Conservation (phyloP, 2,888 invertebrate species). For the Drosophila pseudotakahashii region DNA sequence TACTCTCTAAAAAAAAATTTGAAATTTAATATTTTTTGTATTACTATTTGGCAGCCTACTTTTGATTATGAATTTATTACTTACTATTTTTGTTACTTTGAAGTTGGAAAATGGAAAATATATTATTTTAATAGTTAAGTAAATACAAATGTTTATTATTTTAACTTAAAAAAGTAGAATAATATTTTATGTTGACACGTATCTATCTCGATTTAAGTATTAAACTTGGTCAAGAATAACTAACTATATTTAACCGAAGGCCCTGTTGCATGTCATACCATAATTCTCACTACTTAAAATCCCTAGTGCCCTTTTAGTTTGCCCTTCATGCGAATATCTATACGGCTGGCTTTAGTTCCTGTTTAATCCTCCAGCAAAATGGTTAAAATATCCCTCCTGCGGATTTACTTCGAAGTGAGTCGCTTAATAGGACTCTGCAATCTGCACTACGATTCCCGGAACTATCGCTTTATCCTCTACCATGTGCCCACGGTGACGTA, state of each 20-base stretch:
- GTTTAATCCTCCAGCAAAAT: constrained; percentile 1
- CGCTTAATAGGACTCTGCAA: constrained; percentile 57
- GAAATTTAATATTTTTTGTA: not conserved
- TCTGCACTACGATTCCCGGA: constrained; percentile 42
- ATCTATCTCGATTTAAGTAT: too few relatives aligned
- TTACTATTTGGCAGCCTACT: not conserved
- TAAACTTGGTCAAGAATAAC: not conserved
- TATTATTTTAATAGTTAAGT: not conserved
- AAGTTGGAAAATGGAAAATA: not conserved
- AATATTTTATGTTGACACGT: too few relatives aligned
- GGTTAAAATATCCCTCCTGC: constrained; percentile 11
- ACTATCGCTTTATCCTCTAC: constrained; percentile 21
- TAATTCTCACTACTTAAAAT: not conserved
- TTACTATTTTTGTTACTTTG: constrained; percentile 2
- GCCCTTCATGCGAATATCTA: not conserved
- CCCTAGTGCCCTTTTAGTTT: not conserved
- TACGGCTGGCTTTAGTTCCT: constrained; percentile 2
- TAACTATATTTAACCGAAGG: not conserved
- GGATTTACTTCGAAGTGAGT: constrained; percentile 24
- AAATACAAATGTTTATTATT: too few relatives aligned
- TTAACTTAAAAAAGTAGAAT: too few relatives aligned
- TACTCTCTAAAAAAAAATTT: too few relatives aligned
- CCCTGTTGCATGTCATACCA: constrained; percentile 18
- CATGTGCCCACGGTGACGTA: constrained; percentile 48
- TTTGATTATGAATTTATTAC: constrained; percentile 2